Conservation (phyloP, 2,113 vertebrate genomes). For the Sigmodon hispidus region DNA sequence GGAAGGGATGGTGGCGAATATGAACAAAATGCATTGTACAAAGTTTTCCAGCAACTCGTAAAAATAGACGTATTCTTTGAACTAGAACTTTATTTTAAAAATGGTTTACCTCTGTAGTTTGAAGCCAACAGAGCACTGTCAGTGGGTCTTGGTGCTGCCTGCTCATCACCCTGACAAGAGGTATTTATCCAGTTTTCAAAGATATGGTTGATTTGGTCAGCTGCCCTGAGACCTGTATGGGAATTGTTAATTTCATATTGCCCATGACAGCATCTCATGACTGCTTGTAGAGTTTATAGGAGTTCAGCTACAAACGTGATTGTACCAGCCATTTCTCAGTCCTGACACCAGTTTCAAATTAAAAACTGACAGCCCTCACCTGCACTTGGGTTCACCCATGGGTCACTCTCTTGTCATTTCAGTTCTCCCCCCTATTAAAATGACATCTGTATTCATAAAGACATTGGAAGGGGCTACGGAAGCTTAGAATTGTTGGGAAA, state of each 20-base stretch:
- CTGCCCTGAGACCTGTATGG: conserved; percentile 74
- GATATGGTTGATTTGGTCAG: conserved; percentile 74
- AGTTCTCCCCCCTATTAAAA: conserved; percentile 78
- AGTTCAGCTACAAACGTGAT: conserved; percentile 88
- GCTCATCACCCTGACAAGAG: not conserved
- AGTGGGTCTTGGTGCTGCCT: not conserved
- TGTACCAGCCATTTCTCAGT: conserved; percentile 85
- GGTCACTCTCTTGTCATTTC: conserved; percentile 89
- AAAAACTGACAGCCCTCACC: conserved; percentile 90
- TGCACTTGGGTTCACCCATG: conserved; percentile 88
- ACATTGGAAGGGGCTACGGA: conserved; percentile 68
- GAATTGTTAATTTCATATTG: conserved; percentile 83
- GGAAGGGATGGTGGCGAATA: no score
- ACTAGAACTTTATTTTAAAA: not conserved
- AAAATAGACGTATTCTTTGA: not conserved
- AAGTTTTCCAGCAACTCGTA: not conserved
- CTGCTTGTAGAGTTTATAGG: conserved; percentile 81
- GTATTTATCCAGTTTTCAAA: conserved; percentile 69
- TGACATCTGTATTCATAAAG: conserved; percentile 87
- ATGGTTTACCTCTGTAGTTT: not conserved
- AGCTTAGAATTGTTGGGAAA: conserved; percentile 83
- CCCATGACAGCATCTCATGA: conserved; percentile 72
- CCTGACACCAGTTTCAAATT: conserved; percentile 89
- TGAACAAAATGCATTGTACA: not conserved
- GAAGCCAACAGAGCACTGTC: not conserved